These are phyloP conservation scores for Sclerodermus sp. DNA, from an alignment of 2,888 invertebrate genomes.

Conservation along the genomic window DNA sequence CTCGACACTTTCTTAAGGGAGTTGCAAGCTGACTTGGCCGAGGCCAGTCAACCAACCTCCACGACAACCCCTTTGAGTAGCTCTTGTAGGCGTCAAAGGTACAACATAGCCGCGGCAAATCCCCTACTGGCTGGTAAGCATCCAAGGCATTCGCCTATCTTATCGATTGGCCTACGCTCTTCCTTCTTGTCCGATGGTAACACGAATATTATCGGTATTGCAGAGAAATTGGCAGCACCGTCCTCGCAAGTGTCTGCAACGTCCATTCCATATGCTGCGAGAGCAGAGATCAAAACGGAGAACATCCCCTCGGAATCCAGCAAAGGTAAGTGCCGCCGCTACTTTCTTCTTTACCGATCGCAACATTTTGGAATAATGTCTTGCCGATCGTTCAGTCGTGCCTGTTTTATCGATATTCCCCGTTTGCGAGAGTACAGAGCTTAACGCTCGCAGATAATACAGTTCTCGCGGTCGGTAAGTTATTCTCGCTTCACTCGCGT, in stretches of 20 bases:
- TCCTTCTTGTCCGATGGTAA: background rate
- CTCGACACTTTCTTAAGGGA: conserved; percentile 82
- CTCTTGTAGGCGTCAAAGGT: conserved; percentile 65
- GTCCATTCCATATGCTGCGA: conserved; percentile 51
- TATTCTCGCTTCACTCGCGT: too few relatives aligned
- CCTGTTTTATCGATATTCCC: too few relatives aligned
- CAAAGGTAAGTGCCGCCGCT: conserved; percentile 54
- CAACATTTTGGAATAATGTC: too few relatives aligned
- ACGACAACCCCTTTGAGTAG: conserved; percentile 59
- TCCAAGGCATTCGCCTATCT: background rate
- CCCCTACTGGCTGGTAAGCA: conserved; percentile 80
- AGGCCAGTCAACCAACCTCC: conserved; percentile 58
- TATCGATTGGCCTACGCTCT: too few relatives aligned
- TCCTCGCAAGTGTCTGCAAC: conserved; percentile 51
- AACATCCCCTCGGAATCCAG: conserved; percentile 47
- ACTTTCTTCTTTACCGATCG: conserved; percentile 6
- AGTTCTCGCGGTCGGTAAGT: too few relatives aligned
- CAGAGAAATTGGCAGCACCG: conserved; percentile 60
- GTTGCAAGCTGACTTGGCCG: conserved; percentile 62
- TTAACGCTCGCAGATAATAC: too few relatives aligned
- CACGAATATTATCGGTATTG: background rate
- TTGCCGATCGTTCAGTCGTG: too few relatives aligned
- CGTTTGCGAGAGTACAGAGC: too few relatives aligned
- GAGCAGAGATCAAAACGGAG: conserved; percentile 53
- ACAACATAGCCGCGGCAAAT: conserved; percentile 83